phyloP scores from a whole-genome alignment of 64 coral and sea anemone genomes.

The Dendrophyllia cribrosa region DNA sequence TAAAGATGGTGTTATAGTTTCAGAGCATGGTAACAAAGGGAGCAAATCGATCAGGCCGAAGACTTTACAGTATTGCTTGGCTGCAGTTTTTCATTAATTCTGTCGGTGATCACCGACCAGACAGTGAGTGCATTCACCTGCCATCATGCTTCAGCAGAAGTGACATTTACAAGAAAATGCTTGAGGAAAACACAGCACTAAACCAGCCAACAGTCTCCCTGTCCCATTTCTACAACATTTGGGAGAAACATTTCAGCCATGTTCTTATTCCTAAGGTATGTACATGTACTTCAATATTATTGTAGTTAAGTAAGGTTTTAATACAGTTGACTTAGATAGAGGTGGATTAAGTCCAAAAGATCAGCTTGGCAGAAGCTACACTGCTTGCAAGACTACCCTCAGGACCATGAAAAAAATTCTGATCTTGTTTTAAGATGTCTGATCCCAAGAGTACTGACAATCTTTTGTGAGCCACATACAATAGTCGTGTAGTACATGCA shows the following conservation, averaged over 20 bases:
- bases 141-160: constrained; percentile 50
- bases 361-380: no score
- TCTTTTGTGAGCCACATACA: no score
- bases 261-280: constrained; percentile 65
- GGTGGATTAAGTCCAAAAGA: no score
- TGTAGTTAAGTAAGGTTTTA: no score
- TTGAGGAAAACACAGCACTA: constrained; percentile 1
- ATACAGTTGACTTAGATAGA: no score
- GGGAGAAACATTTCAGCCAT: constrained; percentile 59
- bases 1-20: constrained; percentile 25
- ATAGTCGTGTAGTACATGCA: no score
- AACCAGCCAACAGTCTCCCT: constrained; percentile 29
- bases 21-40: constrained; percentile 66
- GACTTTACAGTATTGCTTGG: constrained; percentile 45
- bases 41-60: constrained; percentile 11
- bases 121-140: constrained; percentile 35
- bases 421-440: no score
- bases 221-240: constrained; percentile 48
- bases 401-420: no score
- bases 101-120: constrained; percentile 44
- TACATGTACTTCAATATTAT: no score
- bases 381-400: no score
- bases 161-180: constrained; percentile 36
- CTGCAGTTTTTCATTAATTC: constrained; percentile 44
- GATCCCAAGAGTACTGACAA: no score